Conservation (phyloP, 2,113 vertebrate species). For the Elephas maximus region DNA sequence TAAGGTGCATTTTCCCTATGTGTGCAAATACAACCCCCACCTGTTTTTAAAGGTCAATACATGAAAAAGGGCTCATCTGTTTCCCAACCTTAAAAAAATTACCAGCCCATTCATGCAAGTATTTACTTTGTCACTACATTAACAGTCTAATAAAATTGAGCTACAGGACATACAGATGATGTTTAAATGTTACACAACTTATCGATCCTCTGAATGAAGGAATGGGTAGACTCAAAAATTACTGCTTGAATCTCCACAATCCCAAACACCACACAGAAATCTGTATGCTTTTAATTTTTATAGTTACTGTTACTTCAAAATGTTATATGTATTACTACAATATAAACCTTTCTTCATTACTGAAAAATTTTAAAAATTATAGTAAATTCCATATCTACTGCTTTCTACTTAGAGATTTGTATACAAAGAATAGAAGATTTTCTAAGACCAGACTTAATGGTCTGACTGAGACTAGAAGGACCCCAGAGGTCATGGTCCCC, state of each 20-base stretch:
- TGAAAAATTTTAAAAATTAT: background rate
- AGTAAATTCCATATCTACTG: background rate
- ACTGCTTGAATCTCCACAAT: background rate
- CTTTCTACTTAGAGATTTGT: background rate
- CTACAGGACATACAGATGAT: background rate
- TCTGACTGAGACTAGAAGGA: too few relatives aligned
- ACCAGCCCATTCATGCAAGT: background rate
- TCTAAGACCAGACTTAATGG: background rate
- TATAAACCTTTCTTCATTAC: background rate
- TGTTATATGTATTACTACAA: background rate
- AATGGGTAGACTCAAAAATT: background rate
- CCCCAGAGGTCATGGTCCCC: too few relatives aligned
- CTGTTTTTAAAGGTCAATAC: slow-evolving; percentile 6
- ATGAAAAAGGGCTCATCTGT: background rate
- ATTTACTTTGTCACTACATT: slow-evolving; percentile 34
- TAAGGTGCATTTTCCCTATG: background rate
- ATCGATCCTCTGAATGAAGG: background rate
- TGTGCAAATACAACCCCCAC: background rate
- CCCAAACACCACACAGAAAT: slow-evolving; percentile 27
- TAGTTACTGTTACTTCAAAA: background rate
- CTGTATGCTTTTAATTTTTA: background rate
- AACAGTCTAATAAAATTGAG: background rate
- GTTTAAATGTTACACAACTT: background rate
- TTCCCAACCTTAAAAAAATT: background rate
- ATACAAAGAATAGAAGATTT: background rate